Base-by-base conservation (phyloP, 2,888 invertebrate genomes). In the Minunthozetes semirufus region DNA sequence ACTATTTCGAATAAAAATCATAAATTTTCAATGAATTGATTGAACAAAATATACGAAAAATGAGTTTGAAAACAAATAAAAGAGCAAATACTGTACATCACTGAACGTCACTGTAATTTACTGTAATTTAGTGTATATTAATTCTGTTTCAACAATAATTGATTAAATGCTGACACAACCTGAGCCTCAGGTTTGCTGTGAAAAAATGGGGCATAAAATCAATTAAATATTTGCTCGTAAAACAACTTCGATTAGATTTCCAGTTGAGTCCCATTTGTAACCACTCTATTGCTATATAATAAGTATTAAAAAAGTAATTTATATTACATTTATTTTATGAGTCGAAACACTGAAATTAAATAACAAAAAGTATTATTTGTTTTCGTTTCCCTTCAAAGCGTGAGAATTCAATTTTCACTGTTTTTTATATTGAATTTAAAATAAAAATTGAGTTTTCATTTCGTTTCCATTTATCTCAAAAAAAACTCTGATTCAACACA, bases 281-380 rank as follows among this genome's bases (percentile, higher is more conserved):
- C 6, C 25, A 56, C 22, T 56, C 56, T 19, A 50, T 50, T 25
- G 56, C 25, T 56, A 22, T 56, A 56, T 56, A 53, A 33, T 33
- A 42, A 42, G 9, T 56, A 22, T 11, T 4, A 48, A 56, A 56
- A 56, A 56, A 56, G 56, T 56, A 56, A 56, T 56, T 56, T 56
- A 56, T 56, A 56, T 56, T 56, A 56, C 56, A 56, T 56, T 56
- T 56, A 22, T 56, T 56, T 56, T 56, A 56, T 56, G n/a, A 56
- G 19, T 56, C 25, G 13, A 56, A 56, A 56, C 56, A 56, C 22
- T 25, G 56, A 56, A 56, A 56, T 56, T 56, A 56, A 56, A 56
- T 56, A 56, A 56, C 56, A 56, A 56, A 17, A 56, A 56, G 56
- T 56, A 56, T 25, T 56, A 56, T 56, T 56, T 56, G 56, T 25